Percentiles rank a stretch among this genome's conserved stretches.
Evolutionary conservation across 2,797 vertebrate species (phyloP).

Genomic region (Columba guinea): DNA sequence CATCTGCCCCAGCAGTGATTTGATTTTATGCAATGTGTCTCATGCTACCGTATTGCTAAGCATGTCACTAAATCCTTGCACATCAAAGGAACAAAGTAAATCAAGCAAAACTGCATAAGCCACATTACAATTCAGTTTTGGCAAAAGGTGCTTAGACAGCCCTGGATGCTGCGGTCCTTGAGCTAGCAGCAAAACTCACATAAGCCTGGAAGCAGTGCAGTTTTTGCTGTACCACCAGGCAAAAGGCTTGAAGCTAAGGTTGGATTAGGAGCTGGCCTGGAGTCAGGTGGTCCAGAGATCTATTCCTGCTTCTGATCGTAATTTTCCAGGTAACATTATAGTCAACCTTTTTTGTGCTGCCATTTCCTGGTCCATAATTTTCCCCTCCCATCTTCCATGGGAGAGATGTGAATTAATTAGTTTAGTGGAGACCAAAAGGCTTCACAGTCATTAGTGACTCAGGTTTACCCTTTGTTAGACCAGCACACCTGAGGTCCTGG

Average conservation of each 20-base stretch:
- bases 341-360: neutral
- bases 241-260: neutral
- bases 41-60: conserved; percentile 20
- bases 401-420: neutral
- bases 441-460: neutral
- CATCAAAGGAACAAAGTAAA: conserved; percentile 66
- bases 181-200: neutral
- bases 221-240: neutral
- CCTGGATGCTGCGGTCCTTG: neutral
- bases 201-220: neutral
- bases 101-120: conserved; percentile 58
- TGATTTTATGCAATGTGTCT: conserved; percentile 63
- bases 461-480: neutral
- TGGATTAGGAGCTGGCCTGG: neutral
- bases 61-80: conserved; percentile 62
- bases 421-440: neutral
- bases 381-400: neutral
- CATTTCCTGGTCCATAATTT: neutral
- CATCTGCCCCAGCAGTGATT: conserved; percentile 53
- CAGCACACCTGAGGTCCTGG: neutral
- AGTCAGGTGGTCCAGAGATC: neutral
- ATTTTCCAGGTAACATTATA: neutral
- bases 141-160: conserved; percentile 18
- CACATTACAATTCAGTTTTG: conserved; percentile 30
- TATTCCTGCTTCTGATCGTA: neutral